These are phyloP conservation scores for Caligus rogercresseyi DNA, from an alignment of 1,140 invertebrate species.

Conservation along the genomic window DNA sequence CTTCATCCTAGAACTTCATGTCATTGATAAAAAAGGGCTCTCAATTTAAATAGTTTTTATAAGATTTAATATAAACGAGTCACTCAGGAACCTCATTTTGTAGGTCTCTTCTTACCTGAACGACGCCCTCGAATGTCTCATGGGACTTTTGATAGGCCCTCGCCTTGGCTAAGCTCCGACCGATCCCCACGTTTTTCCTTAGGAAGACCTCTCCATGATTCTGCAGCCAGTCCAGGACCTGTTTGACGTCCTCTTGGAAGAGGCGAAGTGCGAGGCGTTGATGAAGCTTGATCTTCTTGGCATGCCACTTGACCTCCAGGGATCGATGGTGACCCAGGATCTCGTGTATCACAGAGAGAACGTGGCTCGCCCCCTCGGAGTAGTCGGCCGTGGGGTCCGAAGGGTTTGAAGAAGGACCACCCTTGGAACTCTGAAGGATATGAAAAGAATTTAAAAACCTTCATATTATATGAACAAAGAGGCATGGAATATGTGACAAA, in stretches of 20 bases:
- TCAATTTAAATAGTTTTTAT: too few relatives aligned
- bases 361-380: slow-evolving; percentile 74
- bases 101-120: slow-evolving; percentile 64
- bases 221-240: slow-evolving; percentile 84
- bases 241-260: slow-evolving; percentile 47
- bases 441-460: too few relatives aligned
- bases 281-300: slow-evolving; percentile 78
- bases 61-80: too few relatives aligned
- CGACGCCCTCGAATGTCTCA: slow-evolving; percentile 93
- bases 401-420: too few relatives aligned
- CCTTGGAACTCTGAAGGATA: too few relatives aligned
- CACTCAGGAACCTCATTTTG: background rate
- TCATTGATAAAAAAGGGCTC: too few relatives aligned
- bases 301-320: slow-evolving; percentile 80
- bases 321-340: slow-evolving; percentile 81
- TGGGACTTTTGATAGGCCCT: slow-evolving; percentile 91
- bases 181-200: slow-evolving; percentile 85
- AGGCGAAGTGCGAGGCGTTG: slow-evolving; percentile 75
- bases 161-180: slow-evolving; percentile 79
- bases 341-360: slow-evolving; percentile 73
- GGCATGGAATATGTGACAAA: too few relatives aligned
- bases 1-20: too few relatives aligned
- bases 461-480: too few relatives aligned
- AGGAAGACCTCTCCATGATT: slow-evolving; percentile 98
- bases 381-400: slow-evolving; percentile 92